Evolutionary conservation across 2,113 vertebrate genomes (phyloP).

Genomic region (Pluvianellus socialis): DNA sequence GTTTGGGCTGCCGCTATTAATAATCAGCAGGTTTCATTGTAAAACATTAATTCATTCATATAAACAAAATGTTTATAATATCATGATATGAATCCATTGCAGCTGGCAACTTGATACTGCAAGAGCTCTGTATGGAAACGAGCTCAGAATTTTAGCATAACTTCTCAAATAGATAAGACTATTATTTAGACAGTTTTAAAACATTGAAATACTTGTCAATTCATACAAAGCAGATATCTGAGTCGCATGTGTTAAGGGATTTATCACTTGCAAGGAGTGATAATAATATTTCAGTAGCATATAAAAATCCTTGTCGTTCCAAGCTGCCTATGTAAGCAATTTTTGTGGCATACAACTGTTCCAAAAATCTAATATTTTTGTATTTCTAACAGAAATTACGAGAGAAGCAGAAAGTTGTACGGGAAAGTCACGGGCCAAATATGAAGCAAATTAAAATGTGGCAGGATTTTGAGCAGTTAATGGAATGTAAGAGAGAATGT

Average conservation of each 20-base stretch:
- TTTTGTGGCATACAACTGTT: not conserved
- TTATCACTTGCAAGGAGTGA: not conserved
- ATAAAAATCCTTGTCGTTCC: not conserved
- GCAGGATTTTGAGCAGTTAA: slow-evolving; percentile 89
- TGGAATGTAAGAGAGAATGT: slow-evolving; percentile 93
- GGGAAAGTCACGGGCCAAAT: slow-evolving; percentile 88
- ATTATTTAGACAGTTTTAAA: not conserved
- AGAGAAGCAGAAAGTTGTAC: slow-evolving; percentile 90
- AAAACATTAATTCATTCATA: not conserved
- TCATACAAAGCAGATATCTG: not conserved
- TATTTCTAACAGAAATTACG: slow-evolving; percentile 84
- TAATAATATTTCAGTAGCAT: not conserved
- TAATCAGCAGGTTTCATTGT: not conserved
- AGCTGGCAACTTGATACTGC: not conserved
- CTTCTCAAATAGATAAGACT: not conserved
- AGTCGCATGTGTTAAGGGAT: not conserved
- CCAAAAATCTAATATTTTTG: not conserved
- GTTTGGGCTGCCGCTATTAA: not conserved
- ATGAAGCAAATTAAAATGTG: slow-evolving; percentile 97
- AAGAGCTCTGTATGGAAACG: not conserved
- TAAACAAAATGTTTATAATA: not conserved
- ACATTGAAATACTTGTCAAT: not conserved
- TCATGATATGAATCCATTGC: not conserved
- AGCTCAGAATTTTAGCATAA: not conserved
- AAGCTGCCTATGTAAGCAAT: not conserved